Evolutionary conservation across 2,888 invertebrate genomes (phyloP), one percentile per base, ranked within the genome.

Genomic region (Chironomus riparius): DNA sequence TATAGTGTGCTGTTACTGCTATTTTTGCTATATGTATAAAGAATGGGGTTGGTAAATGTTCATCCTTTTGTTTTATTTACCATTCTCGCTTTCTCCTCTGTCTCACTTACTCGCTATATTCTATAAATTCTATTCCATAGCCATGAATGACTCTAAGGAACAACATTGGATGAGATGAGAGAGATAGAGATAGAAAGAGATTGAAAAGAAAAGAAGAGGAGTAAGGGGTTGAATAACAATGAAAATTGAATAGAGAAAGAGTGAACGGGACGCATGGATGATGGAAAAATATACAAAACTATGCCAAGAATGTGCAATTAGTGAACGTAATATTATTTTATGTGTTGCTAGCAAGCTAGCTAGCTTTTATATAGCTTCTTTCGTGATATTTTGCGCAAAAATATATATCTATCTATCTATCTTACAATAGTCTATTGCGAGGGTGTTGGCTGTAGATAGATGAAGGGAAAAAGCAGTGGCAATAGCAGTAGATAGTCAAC

Each of bases 281-380:
- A 65, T 65, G 65, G 89, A 89, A 88, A 88, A 75, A 75, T 75
- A 47, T 75, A 68, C 90, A 90, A 92, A 93, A 93, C 93, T 93
- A 93, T 93, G 93, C 92, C 91, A 93, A 92, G 93, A 94, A 93
- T 94, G 93, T 92, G 92, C 93, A 93, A 94, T 94, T 93, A 93
- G 93, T 92, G 92, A 91, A 76, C 76, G 89, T 90, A 89, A 88
- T 76, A 76, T 75, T 75, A 75, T 75, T 75, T 75, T 75, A 75
- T 75, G 74, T 75, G 75, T 76, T 68, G 68, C 56, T 76, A 56
- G 56, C 56, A 18, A 69, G 76, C 69, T 74, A 56, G 56, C 56
- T 56, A 69, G 76, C 69, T 74, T 61, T 68, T 68, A 74, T 74
- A 74, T 74, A 68, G 65, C 74, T 68, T 47, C 74, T 68, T 68